phyloP scores from a whole-genome alignment of 2,797 vertebrate species.

The Dallia pectoralis region DNA sequence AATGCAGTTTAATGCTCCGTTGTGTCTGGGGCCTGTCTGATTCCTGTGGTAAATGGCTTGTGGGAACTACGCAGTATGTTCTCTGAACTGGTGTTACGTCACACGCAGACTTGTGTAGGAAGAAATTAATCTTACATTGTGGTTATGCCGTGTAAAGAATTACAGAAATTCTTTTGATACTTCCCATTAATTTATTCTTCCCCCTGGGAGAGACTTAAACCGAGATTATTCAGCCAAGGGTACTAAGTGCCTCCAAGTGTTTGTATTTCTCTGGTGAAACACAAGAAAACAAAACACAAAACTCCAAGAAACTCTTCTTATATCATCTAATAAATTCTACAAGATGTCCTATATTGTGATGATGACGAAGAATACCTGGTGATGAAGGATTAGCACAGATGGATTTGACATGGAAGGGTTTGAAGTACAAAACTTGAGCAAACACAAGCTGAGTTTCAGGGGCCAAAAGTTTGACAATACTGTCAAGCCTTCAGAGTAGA shows the following conservation, averaged over 20 bases:
- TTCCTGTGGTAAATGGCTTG: background rate
- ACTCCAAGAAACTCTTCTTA: background rate
- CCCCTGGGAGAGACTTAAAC: background rate
- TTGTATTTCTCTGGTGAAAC: background rate
- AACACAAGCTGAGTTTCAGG: background rate
- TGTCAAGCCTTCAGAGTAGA: background rate
- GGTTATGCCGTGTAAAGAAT: background rate
- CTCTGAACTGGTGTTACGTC: background rate
- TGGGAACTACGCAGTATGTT: background rate
- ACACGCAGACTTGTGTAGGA: background rate
- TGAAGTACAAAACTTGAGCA: constrained; percentile 1
- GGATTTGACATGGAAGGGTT: constrained; percentile 1
- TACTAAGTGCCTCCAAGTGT: background rate
- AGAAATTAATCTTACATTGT: background rate
- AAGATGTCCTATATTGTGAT: background rate
- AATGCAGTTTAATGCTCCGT: background rate
- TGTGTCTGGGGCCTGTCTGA: background rate
- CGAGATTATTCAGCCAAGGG: background rate
- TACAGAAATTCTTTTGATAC: background rate
- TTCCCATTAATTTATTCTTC: background rate
- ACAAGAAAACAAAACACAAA: background rate
- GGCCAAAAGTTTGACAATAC: constrained; percentile 3
- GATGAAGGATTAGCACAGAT: background rate
- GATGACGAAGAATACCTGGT: background rate
- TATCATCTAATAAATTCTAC: background rate